A percentile compares a stretch with the other conserved stretches of the same genome.
These are phyloP conservation scores for Myotis planiceps DNA, from an alignment of 2,797 vertebrate genomes.

Conservation along the genomic window DNA sequence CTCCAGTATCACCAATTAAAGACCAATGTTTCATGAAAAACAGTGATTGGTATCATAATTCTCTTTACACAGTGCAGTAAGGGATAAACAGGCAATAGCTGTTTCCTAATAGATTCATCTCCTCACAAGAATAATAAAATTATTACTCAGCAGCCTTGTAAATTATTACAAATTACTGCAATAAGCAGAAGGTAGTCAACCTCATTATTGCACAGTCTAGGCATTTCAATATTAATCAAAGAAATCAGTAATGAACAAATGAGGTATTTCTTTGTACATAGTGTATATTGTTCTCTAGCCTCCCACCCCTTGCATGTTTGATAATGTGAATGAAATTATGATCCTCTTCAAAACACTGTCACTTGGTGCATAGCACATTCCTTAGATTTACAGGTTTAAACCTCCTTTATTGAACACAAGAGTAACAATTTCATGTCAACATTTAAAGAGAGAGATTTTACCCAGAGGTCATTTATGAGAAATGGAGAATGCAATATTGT, in stretches of 20 bases:
- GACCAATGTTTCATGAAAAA: slow-evolving; percentile 36
- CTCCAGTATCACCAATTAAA: slow-evolving; percentile 53
- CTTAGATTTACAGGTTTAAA: slow-evolving; percentile 2
- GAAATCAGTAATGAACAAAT: slow-evolving; percentile 40
- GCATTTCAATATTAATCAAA: slow-evolving; percentile 27
- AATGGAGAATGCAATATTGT: not conserved
- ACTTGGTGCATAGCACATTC: not conserved
- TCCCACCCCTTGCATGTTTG: not conserved
- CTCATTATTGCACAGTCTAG: not conserved
- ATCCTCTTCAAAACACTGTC: not conserved
- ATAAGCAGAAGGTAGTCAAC: slow-evolving; percentile 51
- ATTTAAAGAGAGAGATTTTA: slow-evolving; percentile 49
- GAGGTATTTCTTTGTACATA: slow-evolving; percentile 23
- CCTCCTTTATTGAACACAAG: not conserved
- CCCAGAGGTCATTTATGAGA: not conserved
- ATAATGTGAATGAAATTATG: slow-evolving; percentile 15
- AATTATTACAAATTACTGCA: slow-evolving; percentile 63
- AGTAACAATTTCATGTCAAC: slow-evolving; percentile 35
- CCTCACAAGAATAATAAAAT: slow-evolving; percentile 66
- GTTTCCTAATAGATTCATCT: slow-evolving; percentile 59
- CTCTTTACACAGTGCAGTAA: not conserved
- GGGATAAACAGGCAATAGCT: slow-evolving; percentile 3
- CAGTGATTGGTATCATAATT: slow-evolving; percentile 48
- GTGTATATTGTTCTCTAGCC: not conserved
- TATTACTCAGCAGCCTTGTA: slow-evolving; percentile 62